Conservation (phyloP, 1,140 invertebrate species). For the Bombus vancouverensis region DNA sequence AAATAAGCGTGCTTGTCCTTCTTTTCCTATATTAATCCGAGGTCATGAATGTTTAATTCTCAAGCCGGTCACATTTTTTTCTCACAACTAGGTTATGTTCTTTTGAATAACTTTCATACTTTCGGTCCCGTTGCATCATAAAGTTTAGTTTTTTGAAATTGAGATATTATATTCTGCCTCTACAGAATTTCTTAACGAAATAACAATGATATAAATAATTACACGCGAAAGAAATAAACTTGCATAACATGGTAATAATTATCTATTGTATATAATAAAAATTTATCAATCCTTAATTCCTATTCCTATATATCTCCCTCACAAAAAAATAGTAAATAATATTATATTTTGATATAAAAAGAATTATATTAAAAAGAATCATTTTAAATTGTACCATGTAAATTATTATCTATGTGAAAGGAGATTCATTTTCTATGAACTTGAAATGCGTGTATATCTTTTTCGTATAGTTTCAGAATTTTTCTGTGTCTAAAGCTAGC, state of each 20-base stretch:
- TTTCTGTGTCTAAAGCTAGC: slow-evolving; percentile 63
- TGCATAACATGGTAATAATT: not conserved
- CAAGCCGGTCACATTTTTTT: slow-evolving; percentile 34
- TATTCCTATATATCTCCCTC: not conserved
- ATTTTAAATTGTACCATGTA: not conserved
- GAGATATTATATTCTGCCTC: not conserved
- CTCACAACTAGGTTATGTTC: slow-evolving; percentile 60
- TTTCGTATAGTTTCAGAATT: slow-evolving; percentile 70
- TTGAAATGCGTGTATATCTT: not conserved
- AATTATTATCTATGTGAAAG: not conserved
- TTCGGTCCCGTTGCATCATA: slow-evolving; percentile 20
- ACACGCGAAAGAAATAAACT: not conserved
- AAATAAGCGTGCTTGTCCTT: not conserved
- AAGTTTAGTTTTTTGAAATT: not conserved
- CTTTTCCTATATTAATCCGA: not conserved
- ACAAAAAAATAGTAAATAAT: no score
- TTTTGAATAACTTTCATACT: not conserved
- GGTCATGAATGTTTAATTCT: slow-evolving; percentile 22
- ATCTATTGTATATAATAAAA: not conserved
- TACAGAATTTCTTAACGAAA: not conserved
- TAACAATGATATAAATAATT: not conserved
- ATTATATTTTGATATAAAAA: not conserved
- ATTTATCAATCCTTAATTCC: not conserved
- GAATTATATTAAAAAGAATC: not conserved
- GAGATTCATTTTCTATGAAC: not conserved